Evolutionary conservation across 2,113 vertebrate genomes (phyloP).

Genomic region (Fulica atra): DNA sequence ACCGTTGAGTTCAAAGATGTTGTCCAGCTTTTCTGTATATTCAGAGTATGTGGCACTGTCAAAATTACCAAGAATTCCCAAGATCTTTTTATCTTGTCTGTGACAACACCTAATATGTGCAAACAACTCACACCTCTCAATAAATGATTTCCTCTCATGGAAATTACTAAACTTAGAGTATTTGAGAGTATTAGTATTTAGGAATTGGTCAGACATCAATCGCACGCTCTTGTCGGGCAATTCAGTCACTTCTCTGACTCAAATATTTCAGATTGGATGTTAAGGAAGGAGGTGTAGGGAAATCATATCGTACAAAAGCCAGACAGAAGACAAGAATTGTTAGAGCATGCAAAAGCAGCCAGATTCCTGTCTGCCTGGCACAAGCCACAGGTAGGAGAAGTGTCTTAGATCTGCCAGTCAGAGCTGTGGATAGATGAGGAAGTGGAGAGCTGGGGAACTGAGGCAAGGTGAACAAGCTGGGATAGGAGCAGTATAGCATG

Average conservation of each 20-base stretch:
- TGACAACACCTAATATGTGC: not conserved
- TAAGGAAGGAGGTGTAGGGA: not conserved
- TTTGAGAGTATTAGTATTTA: not conserved
- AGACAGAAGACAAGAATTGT: not conserved
- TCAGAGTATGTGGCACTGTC: not conserved
- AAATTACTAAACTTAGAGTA: not conserved
- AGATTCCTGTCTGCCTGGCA: not conserved
- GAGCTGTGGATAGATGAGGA: not conserved
- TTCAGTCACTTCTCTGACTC: not conserved
- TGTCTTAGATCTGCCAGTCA: not conserved
- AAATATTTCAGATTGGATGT: not conserved
- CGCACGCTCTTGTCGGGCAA: fast-evolving
- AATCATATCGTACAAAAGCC: not conserved
- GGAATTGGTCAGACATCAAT: not conserved
- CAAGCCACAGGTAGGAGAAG: not conserved
- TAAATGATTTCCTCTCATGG: too few relatives aligned
- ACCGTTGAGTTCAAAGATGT: not conserved
- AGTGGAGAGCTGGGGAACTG: not conserved
- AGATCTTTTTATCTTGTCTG: not conserved
- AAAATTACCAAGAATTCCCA: not conserved
- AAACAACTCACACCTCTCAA: not conserved
- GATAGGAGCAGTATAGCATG: not conserved
- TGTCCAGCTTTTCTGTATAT: not conserved
- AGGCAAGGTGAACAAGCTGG: not conserved
- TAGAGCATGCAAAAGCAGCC: not conserved